Conservation (phyloP, 2,888 invertebrate genomes). For the Cheiracanthium punctorium region DNA sequence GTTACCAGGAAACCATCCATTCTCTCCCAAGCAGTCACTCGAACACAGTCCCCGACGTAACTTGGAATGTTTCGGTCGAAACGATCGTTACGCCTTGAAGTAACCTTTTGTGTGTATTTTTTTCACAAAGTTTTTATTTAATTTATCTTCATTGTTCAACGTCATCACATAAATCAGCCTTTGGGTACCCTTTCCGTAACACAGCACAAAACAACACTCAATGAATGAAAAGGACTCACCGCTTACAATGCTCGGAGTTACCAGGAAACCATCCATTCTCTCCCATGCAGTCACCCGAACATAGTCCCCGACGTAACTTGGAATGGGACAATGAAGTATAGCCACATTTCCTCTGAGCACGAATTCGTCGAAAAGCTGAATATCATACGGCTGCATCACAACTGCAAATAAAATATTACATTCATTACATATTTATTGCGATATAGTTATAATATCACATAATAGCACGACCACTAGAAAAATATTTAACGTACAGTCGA, state of each 20-base stretch:
- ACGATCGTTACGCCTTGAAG: no score
- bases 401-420: constrained; percentile 30
- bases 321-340: constrained; percentile 61
- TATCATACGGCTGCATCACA: constrained; percentile 47
- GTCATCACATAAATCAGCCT: no score
- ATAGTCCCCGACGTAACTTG: constrained; percentile 60
- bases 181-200: no score
- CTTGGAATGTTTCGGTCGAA: no score
- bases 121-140: no score
- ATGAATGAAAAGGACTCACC: constrained; percentile 44
- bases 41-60: constrained; percentile 59
- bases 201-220: no score
- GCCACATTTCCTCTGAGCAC: constrained; percentile 69
- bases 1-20: constrained; percentile 59
- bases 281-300: constrained; percentile 58
- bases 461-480: no score
- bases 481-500: no score
- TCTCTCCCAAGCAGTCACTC: constrained; percentile 56
- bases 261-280: constrained; percentile 57
- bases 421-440: no score
- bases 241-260: constrained; percentile 40
- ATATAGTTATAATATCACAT: no score
- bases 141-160: no score
- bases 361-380: constrained; percentile 69
- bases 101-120: no score